Percentiles rank a stretch among this genome's conserved stretches.
phyloP scores from a whole-genome alignment of 2,797 vertebrate genomes.

The Pseudochirops cupreus region DNA sequence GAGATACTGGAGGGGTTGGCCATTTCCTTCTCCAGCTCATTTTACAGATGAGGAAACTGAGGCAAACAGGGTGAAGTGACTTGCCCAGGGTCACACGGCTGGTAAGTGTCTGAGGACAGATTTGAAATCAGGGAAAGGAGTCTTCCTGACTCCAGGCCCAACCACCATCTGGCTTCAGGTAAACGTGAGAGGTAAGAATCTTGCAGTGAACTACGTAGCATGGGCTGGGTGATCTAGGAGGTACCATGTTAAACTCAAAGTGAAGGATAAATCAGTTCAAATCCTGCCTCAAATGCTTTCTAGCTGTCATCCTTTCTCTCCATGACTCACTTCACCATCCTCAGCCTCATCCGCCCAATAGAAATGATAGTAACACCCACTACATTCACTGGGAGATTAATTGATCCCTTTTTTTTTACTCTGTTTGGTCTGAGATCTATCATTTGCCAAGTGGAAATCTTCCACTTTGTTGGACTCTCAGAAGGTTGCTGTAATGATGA shows the following conservation, averaged over 20 bases:
- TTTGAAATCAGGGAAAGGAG: background rate
- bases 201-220: background rate
- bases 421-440: background rate
- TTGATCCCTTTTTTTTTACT: background rate
- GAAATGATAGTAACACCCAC: background rate
- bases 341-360: background rate
- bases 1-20: background rate
- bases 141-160: background rate
- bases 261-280: background rate
- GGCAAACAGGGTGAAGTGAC: background rate
- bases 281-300: background rate
- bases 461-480: background rate
- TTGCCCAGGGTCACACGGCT: background rate
- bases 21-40: background rate
- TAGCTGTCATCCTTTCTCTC: background rate
- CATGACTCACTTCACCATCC: background rate
- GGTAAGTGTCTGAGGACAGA: background rate
- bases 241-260: background rate
- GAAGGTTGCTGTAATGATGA: background rate
- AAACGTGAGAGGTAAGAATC: background rate
- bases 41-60: background rate
- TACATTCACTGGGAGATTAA: background rate
- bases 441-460: background rate
- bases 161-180: background rate
- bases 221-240: background rate